phyloP scores from a whole-genome alignment of 2,888 invertebrate genomes.

The Anagyrus pseudococci region DNA sequence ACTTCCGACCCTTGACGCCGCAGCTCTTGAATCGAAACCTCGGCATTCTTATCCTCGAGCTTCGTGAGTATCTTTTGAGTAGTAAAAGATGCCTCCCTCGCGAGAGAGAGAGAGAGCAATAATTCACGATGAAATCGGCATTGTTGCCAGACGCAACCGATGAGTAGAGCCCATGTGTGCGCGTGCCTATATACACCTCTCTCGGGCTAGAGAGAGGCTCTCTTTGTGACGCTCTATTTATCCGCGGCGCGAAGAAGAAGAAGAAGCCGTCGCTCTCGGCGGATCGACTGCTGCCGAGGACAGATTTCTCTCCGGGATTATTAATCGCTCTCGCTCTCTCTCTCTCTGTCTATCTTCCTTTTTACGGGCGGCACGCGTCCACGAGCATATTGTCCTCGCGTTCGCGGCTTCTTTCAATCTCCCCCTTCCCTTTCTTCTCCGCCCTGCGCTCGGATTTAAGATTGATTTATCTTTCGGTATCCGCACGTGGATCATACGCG shows the following conservation, averaged over 20 bases:
- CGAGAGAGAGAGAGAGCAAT: too few species aligned
- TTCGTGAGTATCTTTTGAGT: too few species aligned
- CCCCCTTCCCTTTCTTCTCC: neutral
- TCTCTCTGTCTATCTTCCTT: neutral
- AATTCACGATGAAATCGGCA: constrained; percentile 60
- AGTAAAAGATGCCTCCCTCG: too few species aligned
- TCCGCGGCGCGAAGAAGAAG: constrained; percentile 53
- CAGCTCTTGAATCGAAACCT: too few species aligned
- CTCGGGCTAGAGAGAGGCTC: too few species aligned
- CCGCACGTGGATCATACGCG: too few species aligned
- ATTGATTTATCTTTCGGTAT: constrained; percentile 38
- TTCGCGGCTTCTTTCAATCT: too few species aligned
- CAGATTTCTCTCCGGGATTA: constrained; percentile 56
- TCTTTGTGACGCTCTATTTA: constrained; percentile 58
- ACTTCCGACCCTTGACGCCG: too few species aligned
- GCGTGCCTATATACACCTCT: too few species aligned
- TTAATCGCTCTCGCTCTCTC: constrained; percentile 53
- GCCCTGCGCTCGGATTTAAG: neutral
- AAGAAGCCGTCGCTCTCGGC: constrained; percentile 30
- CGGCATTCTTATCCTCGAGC: too few species aligned
- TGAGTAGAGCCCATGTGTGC: too few species aligned
- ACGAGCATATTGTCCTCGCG: too few species aligned
- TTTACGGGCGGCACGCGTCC: neutral
- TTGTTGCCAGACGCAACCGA: constrained; percentile 62
- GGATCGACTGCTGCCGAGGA: constrained; percentile 51